Base-by-base conservation (phyloP, 2,888 invertebrate species). In the Melangyna quadrimaculata region DNA sequence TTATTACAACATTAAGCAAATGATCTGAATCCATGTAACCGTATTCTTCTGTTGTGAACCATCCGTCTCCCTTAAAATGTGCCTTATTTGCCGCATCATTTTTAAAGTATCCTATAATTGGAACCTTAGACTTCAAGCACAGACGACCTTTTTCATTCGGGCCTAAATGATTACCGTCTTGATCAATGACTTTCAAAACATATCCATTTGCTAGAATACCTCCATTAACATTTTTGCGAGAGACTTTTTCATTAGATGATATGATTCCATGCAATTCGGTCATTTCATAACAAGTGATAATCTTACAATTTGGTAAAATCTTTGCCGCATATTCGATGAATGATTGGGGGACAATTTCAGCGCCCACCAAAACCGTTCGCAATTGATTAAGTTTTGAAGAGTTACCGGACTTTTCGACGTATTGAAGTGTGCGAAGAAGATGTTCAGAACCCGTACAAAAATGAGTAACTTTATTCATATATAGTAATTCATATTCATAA, bases 231-330 rank as follows among this genome's bases (percentile, higher is more conserved):
- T 22, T 17, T 0, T 24, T 43, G 0, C 43, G 51, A 32, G 45
- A 17, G 6, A 17, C 5, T 5, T 17, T 7, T 37, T 87, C 83
- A 69, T 84, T 79, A 17, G 80, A 71, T 10, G 86, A 81, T 6
- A 88, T 74, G 8, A 45, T 40, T 14, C 88, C 81, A 9, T 77
- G 53, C 2, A 87, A 45, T 32, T 88, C 88, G 0, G 88, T 81
- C 87, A 88, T 87, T 10, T 87, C 88, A 29, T 88, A 88, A 22
- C 86, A 72, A 12, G 63, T 71, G 19, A 79, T 65, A 3, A 88
- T 7, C 45, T 27, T 70, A 12, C 81, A 78, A 19, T 87, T 74
- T 19, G 73, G n/a, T 0, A 78, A 69, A 55, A 74, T 27, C 40
- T 77, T 1, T 59, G 67, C 45, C 86, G 61, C n/a, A 55, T 9